Evolutionary conservation across 1,140 invertebrate species (phyloP).

Genomic region (Gerris buenoi): DNA sequence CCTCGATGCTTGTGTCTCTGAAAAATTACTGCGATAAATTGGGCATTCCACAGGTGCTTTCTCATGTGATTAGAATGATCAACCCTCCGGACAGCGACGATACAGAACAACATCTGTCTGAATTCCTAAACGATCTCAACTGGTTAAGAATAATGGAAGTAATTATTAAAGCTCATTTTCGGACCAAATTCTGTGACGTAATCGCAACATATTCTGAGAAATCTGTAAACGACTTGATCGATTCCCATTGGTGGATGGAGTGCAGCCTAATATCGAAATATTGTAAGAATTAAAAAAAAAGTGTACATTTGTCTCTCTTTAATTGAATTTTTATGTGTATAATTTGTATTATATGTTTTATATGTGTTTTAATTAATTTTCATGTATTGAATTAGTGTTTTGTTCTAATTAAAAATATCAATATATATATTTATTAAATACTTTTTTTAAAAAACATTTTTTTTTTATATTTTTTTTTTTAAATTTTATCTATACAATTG

Average conservation of each 20-base stretch:
- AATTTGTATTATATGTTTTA: too few species aligned
- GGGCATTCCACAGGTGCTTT: constrained; percentile 5
- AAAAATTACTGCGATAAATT: constrained; percentile 11
- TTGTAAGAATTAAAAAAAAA: too few species aligned
- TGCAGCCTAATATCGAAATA: neutral
- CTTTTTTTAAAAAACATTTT: too few species aligned
- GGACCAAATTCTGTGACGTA: neutral
- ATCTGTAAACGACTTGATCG: constrained; percentile 7
- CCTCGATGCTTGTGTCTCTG: constrained; percentile 4
- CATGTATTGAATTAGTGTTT: too few species aligned
- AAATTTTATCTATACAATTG: too few species aligned
- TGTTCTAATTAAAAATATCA: too few species aligned
- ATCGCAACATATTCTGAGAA: constrained; percentile 8
- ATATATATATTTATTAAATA: too few species aligned
- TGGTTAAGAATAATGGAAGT: constrained; percentile 18
- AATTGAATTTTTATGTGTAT: neutral
- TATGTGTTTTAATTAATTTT: too few species aligned
- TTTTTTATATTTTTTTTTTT: too few species aligned
- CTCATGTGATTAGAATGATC: constrained; percentile 13
- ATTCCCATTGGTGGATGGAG: constrained; percentile 13
- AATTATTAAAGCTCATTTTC: constrained; percentile 8
- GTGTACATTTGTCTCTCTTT: neutral
- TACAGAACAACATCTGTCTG: constrained; percentile 4
- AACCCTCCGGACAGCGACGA: constrained; percentile 13
- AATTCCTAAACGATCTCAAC: constrained; percentile 8